Evolutionary conservation across 2,113 vertebrate species (phyloP), one percentile per base, ranked within the genome.

Genomic region (Mohoua ochrocephala): DNA sequence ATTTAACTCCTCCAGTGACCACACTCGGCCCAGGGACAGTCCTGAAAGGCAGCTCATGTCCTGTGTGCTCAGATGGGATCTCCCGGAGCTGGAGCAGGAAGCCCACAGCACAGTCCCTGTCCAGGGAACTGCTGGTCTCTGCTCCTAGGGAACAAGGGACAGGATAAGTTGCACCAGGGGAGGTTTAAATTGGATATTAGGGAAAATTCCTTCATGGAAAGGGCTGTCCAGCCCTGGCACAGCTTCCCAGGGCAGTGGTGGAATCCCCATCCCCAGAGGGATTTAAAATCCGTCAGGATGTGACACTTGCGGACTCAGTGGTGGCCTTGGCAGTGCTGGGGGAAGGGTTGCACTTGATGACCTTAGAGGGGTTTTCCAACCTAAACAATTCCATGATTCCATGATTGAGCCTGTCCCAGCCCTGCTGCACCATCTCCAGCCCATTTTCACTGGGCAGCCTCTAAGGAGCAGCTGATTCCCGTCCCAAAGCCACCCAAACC

Each of bases 1-100:
- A 27, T 65, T 80, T 13, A 24, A 42, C 53, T 7, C n/a, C 42
- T 33, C 10, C 33, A 0, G 28, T 23, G 44, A 5, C 50, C 28
- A 31, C 17, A 0, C 18, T 31, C 9, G 5, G 71, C 37, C 3
- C 6, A 6, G 41, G 63, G 23, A 45, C 8, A 1, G 27, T 9
- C 50, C 52, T 70, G 56, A 39, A 26, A 31, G 20, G 27, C 28
- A 35, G 20, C 14, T 33, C 10, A 0, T 22, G 59, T n/a, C n/a
- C 63, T 24, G 21, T 18, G 45, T 3, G 15, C 71, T 47, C 6
- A 1, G 52, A 3, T 63, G 65, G 44, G 44, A 79, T 20, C 47
- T 82, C 31, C 60, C 74, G 15, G 45, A 35, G 31, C 21, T 0
- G 31, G 65, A 56, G 30, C 18, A 45, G 56, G 83, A 33, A 88